Evolutionary conservation across 2,888 invertebrate genomes (phyloP).

Genomic region (Schizotus pectinicornis): DNA sequence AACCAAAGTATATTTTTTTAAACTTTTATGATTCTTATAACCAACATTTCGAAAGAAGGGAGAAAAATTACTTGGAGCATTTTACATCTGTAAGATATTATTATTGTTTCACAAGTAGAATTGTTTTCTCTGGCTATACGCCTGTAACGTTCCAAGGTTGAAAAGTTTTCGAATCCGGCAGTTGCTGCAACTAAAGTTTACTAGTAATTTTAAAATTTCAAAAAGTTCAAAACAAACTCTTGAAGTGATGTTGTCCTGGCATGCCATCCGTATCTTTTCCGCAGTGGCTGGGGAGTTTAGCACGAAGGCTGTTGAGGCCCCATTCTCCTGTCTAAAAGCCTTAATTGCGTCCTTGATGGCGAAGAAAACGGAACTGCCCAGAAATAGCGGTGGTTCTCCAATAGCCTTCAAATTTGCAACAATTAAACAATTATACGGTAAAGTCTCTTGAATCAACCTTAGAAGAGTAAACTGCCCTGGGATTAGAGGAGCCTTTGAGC

Average conservation of each 20-base stretch:
- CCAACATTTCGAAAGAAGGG: no score
- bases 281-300: conserved; percentile 88
- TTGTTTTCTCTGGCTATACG: no score
- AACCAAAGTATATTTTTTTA: no score
- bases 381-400: conserved; percentile 93
- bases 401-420: conserved; percentile 70
- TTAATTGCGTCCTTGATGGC: conserved; percentile 89
- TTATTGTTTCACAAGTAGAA: not conserved
- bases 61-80: no score
- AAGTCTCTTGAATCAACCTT: no score
- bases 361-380: conserved; percentile 87
- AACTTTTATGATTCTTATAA: no score
- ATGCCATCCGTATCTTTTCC: conserved; percentile 88
- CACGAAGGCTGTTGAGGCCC: conserved; percentile 62
- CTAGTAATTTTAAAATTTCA: no score
- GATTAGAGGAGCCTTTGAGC: conserved; percentile 87
- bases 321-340: conserved; percentile 78
- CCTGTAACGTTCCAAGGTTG: conserved; percentile 64
- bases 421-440: conserved; percentile 12
- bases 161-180: conserved; percentile 62
- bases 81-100: no score
- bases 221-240: no score
- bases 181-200: conserved; percentile 62
- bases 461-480: conserved; percentile 91
- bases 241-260: conserved; percentile 83